Evolutionary conservation across 2,888 invertebrate genomes (phyloP).

Genomic region (Pyrrhia umbra): DNA sequence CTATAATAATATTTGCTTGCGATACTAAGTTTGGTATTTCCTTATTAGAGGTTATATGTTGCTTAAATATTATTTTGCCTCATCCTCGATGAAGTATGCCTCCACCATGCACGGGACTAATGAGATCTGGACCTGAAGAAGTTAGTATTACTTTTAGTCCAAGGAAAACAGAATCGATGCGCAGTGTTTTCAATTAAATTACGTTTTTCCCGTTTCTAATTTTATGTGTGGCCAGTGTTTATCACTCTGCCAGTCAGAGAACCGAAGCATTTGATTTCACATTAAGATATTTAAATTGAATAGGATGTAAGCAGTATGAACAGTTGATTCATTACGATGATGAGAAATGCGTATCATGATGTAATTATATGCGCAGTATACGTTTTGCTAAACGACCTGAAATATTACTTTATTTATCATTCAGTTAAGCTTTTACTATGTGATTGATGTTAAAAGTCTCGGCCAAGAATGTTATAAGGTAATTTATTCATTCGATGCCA

Average conservation of each 20-base stretch:
- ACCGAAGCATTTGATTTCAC: slow-evolving; percentile 34
- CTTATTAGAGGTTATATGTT: slow-evolving; percentile 16
- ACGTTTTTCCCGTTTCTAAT: slow-evolving; percentile 39
- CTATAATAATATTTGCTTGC: slow-evolving; percentile 9
- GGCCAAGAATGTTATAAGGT: slow-evolving; percentile 50
- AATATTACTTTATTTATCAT: slow-evolving; percentile 47
- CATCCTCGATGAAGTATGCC: too few relatives aligned
- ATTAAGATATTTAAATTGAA: slow-evolving; percentile 45
- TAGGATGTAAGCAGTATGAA: slow-evolving; percentile 38
- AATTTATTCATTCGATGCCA: slow-evolving; percentile 45
- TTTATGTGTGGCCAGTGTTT: slow-evolving; percentile 31
- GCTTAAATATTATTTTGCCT: too few relatives aligned
- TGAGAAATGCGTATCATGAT: slow-evolving; percentile 35
- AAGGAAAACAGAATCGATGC: slow-evolving; percentile 43
- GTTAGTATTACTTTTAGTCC: slow-evolving; percentile 33
- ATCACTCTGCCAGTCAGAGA: slow-evolving; percentile 33
- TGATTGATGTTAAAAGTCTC: slow-evolving; percentile 45
- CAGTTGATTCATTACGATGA: slow-evolving; percentile 38
- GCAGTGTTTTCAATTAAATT: slow-evolving; percentile 31
- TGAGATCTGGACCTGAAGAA: too few relatives aligned
- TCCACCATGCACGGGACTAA: too few relatives aligned
- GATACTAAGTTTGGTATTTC: slow-evolving; percentile 3
- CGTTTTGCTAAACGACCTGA: slow-evolving; percentile 27
- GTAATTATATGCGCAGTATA: slow-evolving; percentile 28
- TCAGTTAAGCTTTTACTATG: slow-evolving; percentile 40